Conservation (phyloP, 2,113 vertebrate species). For the Apistogramma diplotaenia region DNA sequence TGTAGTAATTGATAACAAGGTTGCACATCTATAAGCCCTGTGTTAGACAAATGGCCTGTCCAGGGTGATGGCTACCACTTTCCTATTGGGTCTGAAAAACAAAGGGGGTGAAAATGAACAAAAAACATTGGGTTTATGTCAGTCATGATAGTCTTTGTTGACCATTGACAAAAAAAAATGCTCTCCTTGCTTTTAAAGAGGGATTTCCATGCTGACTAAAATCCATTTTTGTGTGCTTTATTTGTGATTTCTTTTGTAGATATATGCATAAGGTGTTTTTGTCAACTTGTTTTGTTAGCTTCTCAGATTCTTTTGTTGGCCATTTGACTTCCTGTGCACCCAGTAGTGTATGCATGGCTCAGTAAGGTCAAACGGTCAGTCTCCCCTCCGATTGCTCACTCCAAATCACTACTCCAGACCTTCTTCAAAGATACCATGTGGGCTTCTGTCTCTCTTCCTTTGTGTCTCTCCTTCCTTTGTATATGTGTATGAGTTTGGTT, state of each 20-base stretch:
- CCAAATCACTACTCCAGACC: conserved; percentile 36
- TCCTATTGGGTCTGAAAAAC: background rate
- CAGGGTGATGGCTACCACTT: background rate
- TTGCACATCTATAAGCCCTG: background rate
- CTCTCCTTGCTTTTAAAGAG: conserved; percentile 66
- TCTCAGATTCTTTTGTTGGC: conserved; percentile 47
- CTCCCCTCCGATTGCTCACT: conserved; percentile 39
- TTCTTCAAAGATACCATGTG: conserved; percentile 28
- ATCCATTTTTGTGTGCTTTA: conserved; percentile 57
- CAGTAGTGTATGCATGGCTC: conserved; percentile 63
- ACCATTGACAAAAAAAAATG: background rate
- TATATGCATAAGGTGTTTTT: conserved; percentile 42
- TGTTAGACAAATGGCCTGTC: background rate
- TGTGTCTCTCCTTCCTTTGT: conserved; percentile 3
- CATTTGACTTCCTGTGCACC: conserved; percentile 50
- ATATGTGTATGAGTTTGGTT: background rate
- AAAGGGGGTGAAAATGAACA: background rate
- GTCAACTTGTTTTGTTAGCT: conserved; percentile 30
- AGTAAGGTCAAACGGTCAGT: conserved; percentile 60
- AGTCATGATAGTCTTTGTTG: background rate
- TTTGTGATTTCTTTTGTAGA: conserved; percentile 42
- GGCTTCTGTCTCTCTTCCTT: conserved; percentile 14
- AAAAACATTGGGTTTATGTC: background rate
- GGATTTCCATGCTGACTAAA: conserved; percentile 50
- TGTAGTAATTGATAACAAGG: background rate